Evolutionary conservation across 2,113 vertebrate species (phyloP).

Genomic region (Corythornis vintsioides): DNA sequence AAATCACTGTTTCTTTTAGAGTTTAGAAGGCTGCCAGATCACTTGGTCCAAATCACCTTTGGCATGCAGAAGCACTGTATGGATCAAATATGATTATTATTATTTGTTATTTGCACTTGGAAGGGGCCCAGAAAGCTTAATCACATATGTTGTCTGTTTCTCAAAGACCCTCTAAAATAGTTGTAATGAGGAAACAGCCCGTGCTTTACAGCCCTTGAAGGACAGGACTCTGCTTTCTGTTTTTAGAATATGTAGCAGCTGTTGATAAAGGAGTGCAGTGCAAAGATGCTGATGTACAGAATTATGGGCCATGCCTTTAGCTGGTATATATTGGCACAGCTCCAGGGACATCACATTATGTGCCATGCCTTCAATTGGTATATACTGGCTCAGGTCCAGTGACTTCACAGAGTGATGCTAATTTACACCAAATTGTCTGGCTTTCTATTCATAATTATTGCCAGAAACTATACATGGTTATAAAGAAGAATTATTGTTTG

Average conservation of each 20-base stretch:
- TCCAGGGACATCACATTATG: neutral
- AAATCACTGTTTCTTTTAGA: neutral
- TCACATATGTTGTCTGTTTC: neutral
- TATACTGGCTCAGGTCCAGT: slow-evolving; percentile 3
- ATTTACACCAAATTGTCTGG: slow-evolving; percentile 58
- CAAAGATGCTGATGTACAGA: neutral
- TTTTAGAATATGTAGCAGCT: neutral
- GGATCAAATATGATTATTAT: neutral
- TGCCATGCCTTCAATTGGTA: slow-evolving; percentile 37
- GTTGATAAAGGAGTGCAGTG: neutral
- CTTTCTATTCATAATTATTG: slow-evolving; percentile 38
- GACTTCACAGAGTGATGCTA: slow-evolving; percentile 25
- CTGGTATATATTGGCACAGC: slow-evolving; percentile 9
- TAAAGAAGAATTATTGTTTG: slow-evolving; percentile 44
- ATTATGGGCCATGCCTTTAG: neutral
- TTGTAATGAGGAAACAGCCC: neutral
- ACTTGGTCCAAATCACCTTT: neutral
- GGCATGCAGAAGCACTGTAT: neutral
- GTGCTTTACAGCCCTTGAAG: neutral
- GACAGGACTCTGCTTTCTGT: neutral
- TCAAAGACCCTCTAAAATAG: neutral
- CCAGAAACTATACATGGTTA: slow-evolving; percentile 44
- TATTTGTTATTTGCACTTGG: neutral
- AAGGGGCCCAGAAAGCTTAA: neutral
- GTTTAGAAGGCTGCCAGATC: neutral